Evolutionary conservation across 1,140 invertebrate genomes (phyloP).

Genomic region (Camponotus pennsylvanicus): DNA sequence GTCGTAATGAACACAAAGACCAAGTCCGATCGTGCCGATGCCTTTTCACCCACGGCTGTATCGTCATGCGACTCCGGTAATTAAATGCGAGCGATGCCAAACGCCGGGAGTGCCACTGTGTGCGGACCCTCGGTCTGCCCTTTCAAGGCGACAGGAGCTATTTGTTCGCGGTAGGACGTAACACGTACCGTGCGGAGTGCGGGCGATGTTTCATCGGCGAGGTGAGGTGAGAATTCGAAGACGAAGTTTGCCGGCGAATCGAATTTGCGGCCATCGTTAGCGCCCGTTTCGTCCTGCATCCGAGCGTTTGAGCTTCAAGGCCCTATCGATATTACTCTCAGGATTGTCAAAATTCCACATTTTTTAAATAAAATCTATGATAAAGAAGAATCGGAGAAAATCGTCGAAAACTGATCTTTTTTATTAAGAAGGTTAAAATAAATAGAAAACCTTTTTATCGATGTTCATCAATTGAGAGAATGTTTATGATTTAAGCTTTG

Average conservation of each 20-base stretch:
- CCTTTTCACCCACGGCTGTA: slow-evolving; percentile 27
- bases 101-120: not conserved
- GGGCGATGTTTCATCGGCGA: slow-evolving; percentile 7
- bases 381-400: too few species aligned
- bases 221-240: slow-evolving; percentile 39
- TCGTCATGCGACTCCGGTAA: slow-evolving; percentile 28
- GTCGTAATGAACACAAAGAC: slow-evolving; percentile 33
- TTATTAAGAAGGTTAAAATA: too few species aligned
- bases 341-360: too few species aligned
- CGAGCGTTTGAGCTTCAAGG: not conserved
- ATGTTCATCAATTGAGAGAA: too few species aligned
- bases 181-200: slow-evolving; percentile 12
- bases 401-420: too few species aligned
- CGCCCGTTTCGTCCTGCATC: not conserved
- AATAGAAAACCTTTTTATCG: too few species aligned
- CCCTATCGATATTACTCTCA: not conserved
- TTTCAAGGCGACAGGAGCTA: slow-evolving; percentile 9
- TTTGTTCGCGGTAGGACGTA: slow-evolving; percentile 37
- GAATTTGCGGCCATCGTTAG: slow-evolving; percentile 48
- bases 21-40: slow-evolving; percentile 18
- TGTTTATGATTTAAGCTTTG: too few species aligned
- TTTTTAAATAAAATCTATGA: too few species aligned
- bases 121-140: slow-evolving; percentile 1
- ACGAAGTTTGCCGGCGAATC: slow-evolving; percentile 51
- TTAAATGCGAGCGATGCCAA: slow-evolving; percentile 57